A percentile compares a stretch with the other conserved stretches of the same genome.
phyloP scores from a whole-genome alignment of 2,113 vertebrate genomes.

The Actenoides lindsayi region DNA sequence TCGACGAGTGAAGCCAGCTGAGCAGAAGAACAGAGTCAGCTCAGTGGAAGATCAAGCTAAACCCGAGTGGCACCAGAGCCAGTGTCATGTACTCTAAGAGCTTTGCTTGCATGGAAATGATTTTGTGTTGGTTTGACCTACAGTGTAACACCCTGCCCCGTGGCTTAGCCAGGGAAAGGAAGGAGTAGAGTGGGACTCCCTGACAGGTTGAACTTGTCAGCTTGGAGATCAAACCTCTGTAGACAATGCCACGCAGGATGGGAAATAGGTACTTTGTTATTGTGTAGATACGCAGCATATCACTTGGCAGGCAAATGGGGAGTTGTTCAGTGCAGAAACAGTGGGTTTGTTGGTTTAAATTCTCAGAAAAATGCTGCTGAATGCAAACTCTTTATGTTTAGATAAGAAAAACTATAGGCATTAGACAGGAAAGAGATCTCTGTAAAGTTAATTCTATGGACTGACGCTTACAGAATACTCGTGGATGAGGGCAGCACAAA shows the following conservation, averaged over 20 bases:
- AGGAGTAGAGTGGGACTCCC: not conserved
- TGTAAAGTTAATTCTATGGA: not conserved
- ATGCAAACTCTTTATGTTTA: not conserved
- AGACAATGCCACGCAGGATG: not conserved
- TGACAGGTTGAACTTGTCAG: not conserved
- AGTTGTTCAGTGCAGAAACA: not conserved
- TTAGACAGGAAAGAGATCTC: not conserved
- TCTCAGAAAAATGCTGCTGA: not conserved
- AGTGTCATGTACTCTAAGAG: not conserved
- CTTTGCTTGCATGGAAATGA: not conserved
- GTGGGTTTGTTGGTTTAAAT: not conserved
- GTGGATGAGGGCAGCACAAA: not conserved
- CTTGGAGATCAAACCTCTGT: not conserved
- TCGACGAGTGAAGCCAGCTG: not conserved
- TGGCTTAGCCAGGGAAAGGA: not conserved
- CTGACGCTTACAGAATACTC: not conserved
- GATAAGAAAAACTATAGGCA: not conserved
- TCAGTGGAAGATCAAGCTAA: slow-evolving; percentile 36
- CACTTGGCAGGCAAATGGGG: not conserved
- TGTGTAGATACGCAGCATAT: not conserved
- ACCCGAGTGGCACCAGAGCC: not conserved
- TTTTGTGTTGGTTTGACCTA: slow-evolving; percentile 8
- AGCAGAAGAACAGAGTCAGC: slow-evolving; percentile 15
- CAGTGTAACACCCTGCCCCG: not conserved
- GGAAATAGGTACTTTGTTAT: not conserved